phyloP scores from a whole-genome alignment of 2,797 vertebrate genomes.

The Furcifer pardalis region DNA sequence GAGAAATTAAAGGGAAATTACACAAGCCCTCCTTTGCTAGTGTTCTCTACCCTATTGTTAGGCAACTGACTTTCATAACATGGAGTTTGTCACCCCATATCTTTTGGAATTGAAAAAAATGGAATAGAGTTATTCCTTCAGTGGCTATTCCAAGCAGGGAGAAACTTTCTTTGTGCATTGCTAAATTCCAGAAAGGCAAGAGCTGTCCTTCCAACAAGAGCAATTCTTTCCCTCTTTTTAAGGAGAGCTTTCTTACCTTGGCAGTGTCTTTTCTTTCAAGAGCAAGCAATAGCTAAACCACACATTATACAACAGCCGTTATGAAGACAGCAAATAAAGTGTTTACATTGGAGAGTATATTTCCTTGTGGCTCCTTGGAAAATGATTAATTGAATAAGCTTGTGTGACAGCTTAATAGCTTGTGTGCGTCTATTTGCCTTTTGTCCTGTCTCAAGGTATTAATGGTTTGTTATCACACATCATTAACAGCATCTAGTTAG shows the following conservation, averaged over 20 bases:
- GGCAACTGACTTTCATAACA: neutral
- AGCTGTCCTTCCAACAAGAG: neutral
- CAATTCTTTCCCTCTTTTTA: neutral
- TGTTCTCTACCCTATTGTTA: neutral
- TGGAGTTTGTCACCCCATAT: too few relatives aligned
- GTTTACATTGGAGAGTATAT: neutral
- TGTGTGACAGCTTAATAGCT: neutral
- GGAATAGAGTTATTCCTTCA: neutral
- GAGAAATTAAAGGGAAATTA: neutral
- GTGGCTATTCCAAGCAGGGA: neutral
- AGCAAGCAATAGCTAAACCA: neutral
- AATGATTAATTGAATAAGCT: neutral
- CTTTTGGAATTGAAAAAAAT: neutral
- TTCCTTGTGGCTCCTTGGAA: conserved; percentile 8
- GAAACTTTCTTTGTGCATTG: neutral
- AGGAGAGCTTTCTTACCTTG: neutral
- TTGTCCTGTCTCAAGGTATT: conserved; percentile 19
- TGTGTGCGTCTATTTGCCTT: neutral
- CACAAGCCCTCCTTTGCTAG: neutral
- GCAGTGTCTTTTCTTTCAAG: neutral
- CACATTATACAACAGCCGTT: neutral
- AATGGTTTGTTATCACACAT: neutral
- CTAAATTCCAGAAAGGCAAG: neutral
- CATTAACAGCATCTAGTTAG: neutral
- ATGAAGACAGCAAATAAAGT: neutral